Evolutionary conservation across 1,140 invertebrate species (phyloP).

Genomic region (Trachelipus rathkii): DNA sequence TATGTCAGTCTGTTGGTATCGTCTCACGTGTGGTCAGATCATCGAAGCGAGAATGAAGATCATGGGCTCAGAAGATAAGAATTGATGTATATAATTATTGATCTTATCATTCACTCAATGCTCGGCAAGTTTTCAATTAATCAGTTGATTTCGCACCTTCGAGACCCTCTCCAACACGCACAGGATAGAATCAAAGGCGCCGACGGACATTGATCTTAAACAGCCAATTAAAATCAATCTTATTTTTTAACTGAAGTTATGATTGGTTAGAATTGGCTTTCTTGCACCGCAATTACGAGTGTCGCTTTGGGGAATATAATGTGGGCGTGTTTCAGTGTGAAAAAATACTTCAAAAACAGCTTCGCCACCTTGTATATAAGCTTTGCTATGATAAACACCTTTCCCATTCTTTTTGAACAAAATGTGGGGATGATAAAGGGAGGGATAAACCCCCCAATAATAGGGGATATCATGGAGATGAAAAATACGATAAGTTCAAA

Average conservation of each 20-base stretch:
- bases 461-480: too few species aligned
- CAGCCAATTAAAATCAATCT: not conserved
- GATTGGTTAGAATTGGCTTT: not conserved
- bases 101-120: slow-evolving; percentile 4
- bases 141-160: slow-evolving; percentile 1
- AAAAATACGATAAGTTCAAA: too few species aligned
- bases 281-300: slow-evolving; percentile 5
- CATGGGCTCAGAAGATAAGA: not conserved
- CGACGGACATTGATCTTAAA: not conserved
- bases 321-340: not conserved
- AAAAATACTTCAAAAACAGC: not conserved
- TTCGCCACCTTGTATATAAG: slow-evolving; percentile 7
- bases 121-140: slow-evolving; percentile 7
- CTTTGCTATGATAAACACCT: not conserved
- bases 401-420: not conserved
- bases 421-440: too few species aligned
- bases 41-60: not conserved
- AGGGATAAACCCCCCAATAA: too few species aligned
- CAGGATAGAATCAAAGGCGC: slow-evolving; percentile 1
- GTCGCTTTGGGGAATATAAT: not conserved
- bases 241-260: not conserved
- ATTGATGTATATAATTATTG: not conserved
- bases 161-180: not conserved
- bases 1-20: not conserved
- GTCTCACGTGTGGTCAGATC: not conserved